Percentiles rank a stretch among this genome's conserved stretches.
Conservation (phyloP, 2,113 vertebrate genomes). For the Nestor notabilis region DNA sequence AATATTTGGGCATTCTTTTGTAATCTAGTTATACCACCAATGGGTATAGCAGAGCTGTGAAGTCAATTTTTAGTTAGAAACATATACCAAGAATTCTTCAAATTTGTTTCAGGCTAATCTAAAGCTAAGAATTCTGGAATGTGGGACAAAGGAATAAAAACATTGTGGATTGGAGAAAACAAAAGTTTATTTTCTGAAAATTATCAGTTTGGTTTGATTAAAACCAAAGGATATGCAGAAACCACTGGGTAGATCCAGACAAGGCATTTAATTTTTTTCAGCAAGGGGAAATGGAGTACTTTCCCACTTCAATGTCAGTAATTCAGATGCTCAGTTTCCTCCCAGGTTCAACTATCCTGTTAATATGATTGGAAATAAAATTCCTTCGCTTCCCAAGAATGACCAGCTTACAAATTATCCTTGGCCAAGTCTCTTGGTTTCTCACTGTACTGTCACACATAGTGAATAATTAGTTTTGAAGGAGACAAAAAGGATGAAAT, state of each 20-base stretch:
- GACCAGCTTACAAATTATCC: constrained; percentile 1
- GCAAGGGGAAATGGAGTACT: neutral
- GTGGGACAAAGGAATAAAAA: neutral
- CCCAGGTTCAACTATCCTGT: neutral
- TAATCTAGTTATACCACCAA: neutral
- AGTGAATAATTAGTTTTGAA: constrained; percentile 25
- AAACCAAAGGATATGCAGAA: neutral
- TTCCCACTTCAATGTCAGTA: neutral
- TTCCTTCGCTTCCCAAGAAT: neutral
- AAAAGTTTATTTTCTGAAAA: neutral
- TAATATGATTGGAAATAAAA: neutral
- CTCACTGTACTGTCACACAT: neutral
- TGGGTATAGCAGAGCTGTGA: neutral
- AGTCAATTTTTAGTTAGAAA: neutral
- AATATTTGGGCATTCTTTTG: neutral
- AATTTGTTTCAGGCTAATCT: neutral
- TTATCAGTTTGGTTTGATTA: neutral
- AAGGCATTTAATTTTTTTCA: neutral
- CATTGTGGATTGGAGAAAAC: neutral
- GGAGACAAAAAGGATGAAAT: neutral
- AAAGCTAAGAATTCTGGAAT: neutral
- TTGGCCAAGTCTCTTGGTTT: neutral
- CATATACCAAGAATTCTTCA: neutral
- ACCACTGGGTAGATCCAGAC: neutral
- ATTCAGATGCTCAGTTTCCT: neutral